Base-by-base conservation (phyloP, 1,140 invertebrate genomes). In the Cyclargus thomasi region DNA sequence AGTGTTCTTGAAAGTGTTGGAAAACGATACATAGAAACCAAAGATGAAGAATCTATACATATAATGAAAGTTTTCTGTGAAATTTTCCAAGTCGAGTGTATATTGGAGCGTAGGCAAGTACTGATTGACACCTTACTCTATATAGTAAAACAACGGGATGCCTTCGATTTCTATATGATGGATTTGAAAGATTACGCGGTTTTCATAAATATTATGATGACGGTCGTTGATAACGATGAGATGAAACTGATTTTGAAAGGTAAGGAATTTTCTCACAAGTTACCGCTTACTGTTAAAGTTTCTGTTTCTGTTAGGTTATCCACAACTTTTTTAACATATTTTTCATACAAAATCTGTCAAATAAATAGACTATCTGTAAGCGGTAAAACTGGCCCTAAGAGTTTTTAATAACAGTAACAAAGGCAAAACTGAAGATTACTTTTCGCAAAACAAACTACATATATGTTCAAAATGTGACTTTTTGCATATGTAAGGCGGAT, bases 221-320 rank as follows among this genome's bases (percentile, higher is more conserved):
- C 6, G 10, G 39, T 47, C 11, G 39, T 47, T 47, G 14, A 11
- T 14, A 11, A 11, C 14, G 63, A 64, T 14, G 8, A 64, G 47
- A 10, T 53, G 18, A 64, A 64, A 39, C 21, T 14, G 18, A 20
- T 64, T 14, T 21, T 64, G n/a, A 64, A 22, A 64, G 63, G 63
- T 64, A 18, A 20, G 63, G 11, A 35, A 29, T 29, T 63, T 63
- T 35, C 29, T 62, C 22, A 57, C 0, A 16, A 20, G 53, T 6
- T n/a, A 17, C n/a, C 10, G 6, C 6, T 17, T 0, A 57, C 29
- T 47, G 6, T 1, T 10, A 59, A 21, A 23, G 23, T 23, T 1
- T 23, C 2, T 23, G 2, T 23, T 1, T 23, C 23, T 23, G 23
- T 23, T 23, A 23, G 2, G 23, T 23, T 6, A 2, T n/a, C n/a